Conservation (phyloP, 2,113 vertebrate species). For the Dolichallabes microphthalmus region DNA sequence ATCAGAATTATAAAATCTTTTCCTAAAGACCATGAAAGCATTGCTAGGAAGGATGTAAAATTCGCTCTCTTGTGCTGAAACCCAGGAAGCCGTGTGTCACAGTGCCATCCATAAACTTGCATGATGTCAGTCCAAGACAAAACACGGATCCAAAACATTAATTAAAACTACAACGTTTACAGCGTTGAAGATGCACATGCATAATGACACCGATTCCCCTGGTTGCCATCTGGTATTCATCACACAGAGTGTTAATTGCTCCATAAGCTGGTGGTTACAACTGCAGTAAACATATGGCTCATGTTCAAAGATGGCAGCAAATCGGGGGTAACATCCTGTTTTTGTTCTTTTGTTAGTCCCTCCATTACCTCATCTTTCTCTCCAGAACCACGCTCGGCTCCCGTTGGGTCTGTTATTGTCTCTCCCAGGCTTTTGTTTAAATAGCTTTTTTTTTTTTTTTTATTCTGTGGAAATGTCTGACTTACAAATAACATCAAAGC, state of each 20-base stretch:
- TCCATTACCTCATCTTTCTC: constrained; percentile 16
- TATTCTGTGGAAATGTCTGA: constrained; percentile 6
- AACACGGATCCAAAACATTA: not conserved
- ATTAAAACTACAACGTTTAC: not conserved
- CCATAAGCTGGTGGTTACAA: constrained; percentile 9
- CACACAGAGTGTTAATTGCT: constrained; percentile 28
- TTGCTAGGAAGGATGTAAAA: not conserved
- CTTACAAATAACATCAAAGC: constrained; percentile 1
- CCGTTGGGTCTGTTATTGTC: not conserved
- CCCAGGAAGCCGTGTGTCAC: not conserved
- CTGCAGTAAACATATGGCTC: constrained; percentile 25
- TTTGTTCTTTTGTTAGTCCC: constrained; percentile 25
- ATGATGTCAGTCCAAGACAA: not conserved
- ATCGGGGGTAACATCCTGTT: constrained; percentile 16
- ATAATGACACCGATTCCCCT: constrained; percentile 8
- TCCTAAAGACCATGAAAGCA: not conserved
- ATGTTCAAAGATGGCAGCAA: constrained; percentile 25
- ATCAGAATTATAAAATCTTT: not conserved
- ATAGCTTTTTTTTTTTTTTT: not conserved
- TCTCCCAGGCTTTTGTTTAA: constrained; percentile 17
- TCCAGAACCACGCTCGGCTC: not conserved
- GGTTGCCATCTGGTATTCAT: constrained; percentile 24
- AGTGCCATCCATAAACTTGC: not conserved
- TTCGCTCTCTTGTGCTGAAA: not conserved
- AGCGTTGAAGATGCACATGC: not conserved